Percentiles rank a stretch among this genome's conserved stretches.
Evolutionary conservation across 2,888 invertebrate genomes (phyloP).

Genomic region (Caradrina kadenii): DNA sequence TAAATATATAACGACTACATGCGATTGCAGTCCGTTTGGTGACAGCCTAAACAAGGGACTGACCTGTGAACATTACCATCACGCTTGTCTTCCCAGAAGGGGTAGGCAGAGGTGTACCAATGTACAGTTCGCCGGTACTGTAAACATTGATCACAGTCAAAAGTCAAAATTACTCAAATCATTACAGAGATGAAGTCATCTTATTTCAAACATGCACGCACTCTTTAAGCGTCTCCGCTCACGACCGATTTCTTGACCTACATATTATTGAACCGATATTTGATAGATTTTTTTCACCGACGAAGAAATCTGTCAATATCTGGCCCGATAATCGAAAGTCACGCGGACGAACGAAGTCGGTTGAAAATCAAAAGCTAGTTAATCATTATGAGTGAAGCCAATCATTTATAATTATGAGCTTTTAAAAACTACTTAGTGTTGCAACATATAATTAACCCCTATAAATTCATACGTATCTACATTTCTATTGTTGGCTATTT

Average conservation of each 20-base stretch:
- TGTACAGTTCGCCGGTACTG: too few species aligned
- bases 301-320: too few species aligned
- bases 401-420: conserved; percentile 15
- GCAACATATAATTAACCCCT: not conserved
- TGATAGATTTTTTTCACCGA: too few species aligned
- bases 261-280: too few species aligned
- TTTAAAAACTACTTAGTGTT: not conserved
- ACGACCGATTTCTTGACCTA: too few species aligned
- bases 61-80: not conserved
- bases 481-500: conserved; percentile 8
- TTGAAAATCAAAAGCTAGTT: not conserved
- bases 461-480: not conserved
- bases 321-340: too few species aligned
- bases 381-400: conserved; percentile 21
- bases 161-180: not conserved
- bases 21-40: too few species aligned
- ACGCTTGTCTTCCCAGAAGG: too few species aligned
- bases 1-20: too few species aligned
- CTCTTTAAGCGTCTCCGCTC: too few species aligned
- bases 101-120: too few species aligned
- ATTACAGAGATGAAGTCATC: not conserved
- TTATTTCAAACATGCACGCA: not conserved
- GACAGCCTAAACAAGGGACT: not conserved
- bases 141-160: not conserved
- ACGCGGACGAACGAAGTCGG: too few species aligned